phyloP scores from a whole-genome alignment of 2,888 invertebrate genomes.

The Amphimallon solstitiale region DNA sequence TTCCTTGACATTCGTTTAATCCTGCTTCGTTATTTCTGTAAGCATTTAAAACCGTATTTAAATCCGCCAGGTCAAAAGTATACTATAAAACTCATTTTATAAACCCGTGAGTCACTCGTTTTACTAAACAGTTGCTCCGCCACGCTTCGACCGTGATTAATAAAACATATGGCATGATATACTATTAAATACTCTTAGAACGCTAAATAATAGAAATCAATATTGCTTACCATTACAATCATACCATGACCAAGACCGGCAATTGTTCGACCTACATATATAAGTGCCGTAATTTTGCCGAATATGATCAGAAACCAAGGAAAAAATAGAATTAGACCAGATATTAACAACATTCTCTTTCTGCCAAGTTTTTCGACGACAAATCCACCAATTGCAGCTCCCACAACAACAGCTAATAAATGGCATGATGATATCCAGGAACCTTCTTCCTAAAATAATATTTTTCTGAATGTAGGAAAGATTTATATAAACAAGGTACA shows the following conservation, averaged over 20 bases:
- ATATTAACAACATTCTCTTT: conserved; percentile 65
- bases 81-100: too few relatives aligned
- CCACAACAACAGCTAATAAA: conserved; percentile 67
- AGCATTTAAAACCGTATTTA: neutral
- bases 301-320: conserved; percentile 63
- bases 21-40: too few relatives aligned
- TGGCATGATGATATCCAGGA: conserved; percentile 70
- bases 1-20: too few relatives aligned
- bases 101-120: too few relatives aligned
- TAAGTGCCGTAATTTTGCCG: conserved; percentile 61
- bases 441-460: conserved; percentile 60
- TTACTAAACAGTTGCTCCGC: too few relatives aligned
- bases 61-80: too few relatives aligned
- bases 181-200: too few relatives aligned
- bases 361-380: conserved; percentile 69
- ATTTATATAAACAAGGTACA: too few relatives aligned
- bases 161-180: too few relatives aligned
- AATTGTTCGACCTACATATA: conserved; percentile 71
- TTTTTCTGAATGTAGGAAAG: too few relatives aligned
- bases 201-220: too few relatives aligned
- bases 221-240: conserved; percentile 41
- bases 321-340: conserved; percentile 65
- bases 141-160: too few relatives aligned
- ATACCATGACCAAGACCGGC: conserved; percentile 78
- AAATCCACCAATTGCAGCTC: conserved; percentile 67